Base-by-base conservation (phyloP, 30 jellyfish, hydroid and myxozoan species). In the Hydractinia echinata region DNA sequence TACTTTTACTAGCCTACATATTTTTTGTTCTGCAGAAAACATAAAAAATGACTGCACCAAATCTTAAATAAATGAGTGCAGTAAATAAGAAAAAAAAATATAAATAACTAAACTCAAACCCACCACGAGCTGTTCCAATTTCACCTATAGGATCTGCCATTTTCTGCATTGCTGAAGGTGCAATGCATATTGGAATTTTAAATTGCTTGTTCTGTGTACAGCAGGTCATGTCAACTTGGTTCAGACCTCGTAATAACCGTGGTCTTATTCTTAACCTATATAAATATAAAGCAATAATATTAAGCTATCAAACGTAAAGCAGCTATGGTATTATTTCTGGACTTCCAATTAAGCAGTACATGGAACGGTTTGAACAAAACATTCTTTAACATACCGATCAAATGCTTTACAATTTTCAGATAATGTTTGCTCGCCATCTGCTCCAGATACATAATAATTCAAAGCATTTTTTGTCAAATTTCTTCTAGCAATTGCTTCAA, bases 141-240 rank as follows among this genome's bases (percentile, higher is more conserved):
- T 92, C 98, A 8, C 96, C 98, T 52, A 79, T 95, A 51, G 95
- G 89, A 81, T 92, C 85, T 5, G 98, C 98, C 89, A 92, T 73
- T 53, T 81, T 83, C 79, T 92, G 98, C 95, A 83, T 80, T 19
- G 96, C 98, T 1, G 98, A 76, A 39, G 98, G 96, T 9, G 98
- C 90, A 16, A 92, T 55, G 67, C 96, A 86, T 30, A 92, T 84
- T 69, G 98, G 98, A 55, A 88, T 77, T 18, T 61, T 74, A 21
- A 87, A 64, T 44, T 55, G 73, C 50, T 87, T 52, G 7, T 95
- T 96, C 16, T 83, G 80, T 0, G 84, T 56, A 6, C 84, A 70
- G 6, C 93, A 79, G 66, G 89, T 20, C 68, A 71, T 79, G 73
- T 92, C 96, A 66, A 92, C 68, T 21, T 18, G 76, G 60, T 60